Evolutionary conservation across 1,140 invertebrate species (phyloP).

Genomic region (Hylaeus anthracinus): DNA sequence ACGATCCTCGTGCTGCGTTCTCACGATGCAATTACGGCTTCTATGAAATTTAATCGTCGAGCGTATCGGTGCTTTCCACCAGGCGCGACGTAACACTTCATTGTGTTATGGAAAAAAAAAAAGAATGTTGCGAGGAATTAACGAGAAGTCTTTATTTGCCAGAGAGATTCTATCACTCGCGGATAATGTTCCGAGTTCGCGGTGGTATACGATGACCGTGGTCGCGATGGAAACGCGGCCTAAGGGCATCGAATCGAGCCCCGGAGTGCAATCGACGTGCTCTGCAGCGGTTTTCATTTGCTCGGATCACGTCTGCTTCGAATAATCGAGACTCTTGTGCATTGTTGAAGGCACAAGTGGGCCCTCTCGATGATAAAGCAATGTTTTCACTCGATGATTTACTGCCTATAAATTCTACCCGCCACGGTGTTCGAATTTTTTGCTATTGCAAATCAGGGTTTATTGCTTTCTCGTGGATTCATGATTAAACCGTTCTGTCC

Average conservation of each 20-base stretch:
- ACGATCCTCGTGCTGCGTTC: background rate
- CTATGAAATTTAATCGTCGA: background rate
- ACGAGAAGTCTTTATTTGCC: too few relatives aligned
- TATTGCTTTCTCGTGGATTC: background rate
- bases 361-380: background rate
- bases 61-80: background rate
- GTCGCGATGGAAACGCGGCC: background rate
- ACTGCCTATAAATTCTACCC: background rate
- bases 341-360: background rate
- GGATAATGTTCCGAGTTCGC: too few relatives aligned
- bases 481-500: background rate
- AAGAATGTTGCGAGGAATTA: too few relatives aligned
- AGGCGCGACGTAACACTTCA: too few relatives aligned
- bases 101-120: too few relatives aligned
- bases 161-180: too few relatives aligned
- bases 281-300: background rate
- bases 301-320: background rate
- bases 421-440: background rate
- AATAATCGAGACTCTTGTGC: background rate
- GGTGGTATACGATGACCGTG: too few relatives aligned
- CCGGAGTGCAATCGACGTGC: background rate
- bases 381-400: slow-evolving; percentile 10
- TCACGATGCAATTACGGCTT: background rate
- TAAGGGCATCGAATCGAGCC: background rate
- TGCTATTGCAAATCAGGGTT: background rate